These are phyloP conservation scores for Stictocephala bisonia DNA, from an alignment of 2,888 invertebrate genomes.

Conservation along the genomic window DNA sequence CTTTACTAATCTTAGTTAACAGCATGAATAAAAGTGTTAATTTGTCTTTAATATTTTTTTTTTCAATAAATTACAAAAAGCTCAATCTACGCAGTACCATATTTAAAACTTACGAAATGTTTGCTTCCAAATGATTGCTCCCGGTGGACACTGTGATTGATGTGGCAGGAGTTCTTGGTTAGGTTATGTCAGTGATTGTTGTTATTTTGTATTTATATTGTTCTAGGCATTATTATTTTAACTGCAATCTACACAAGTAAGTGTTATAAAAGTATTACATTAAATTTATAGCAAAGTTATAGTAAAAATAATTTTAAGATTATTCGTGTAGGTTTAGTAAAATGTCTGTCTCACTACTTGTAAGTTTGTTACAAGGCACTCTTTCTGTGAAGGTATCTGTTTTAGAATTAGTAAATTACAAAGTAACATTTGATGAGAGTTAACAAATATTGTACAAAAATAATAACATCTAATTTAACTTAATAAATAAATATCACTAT, in stretches of 20 bases:
- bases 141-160: too few species aligned
- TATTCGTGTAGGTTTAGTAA: constrained; percentile 8
- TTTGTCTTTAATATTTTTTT: too few species aligned
- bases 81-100: too few species aligned
- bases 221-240: constrained; percentile 19
- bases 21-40: too few species aligned
- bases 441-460: not conserved
- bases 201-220: constrained; percentile 26
- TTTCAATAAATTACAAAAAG: too few species aligned
- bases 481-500: not conserved
- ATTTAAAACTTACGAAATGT: too few species aligned
- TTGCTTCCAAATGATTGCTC: too few species aligned
- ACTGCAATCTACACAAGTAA: constrained; percentile 31
- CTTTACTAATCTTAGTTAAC: too few species aligned
- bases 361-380: not conserved
- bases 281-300: constrained; percentile 38
- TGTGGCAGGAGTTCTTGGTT: constrained; percentile 6
- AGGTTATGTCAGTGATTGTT: constrained; percentile 28
- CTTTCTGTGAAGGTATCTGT: constrained; percentile 22
- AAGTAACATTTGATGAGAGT: not conserved
- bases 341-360: constrained; percentile 14
- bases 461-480: not conserved
- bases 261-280: constrained; percentile 36
- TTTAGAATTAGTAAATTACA: not conserved
- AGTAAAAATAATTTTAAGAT: constrained; percentile 30